Evolutionary conservation across 2,888 invertebrate species (phyloP).

Genomic region (Perizoma affinitatum): DNA sequence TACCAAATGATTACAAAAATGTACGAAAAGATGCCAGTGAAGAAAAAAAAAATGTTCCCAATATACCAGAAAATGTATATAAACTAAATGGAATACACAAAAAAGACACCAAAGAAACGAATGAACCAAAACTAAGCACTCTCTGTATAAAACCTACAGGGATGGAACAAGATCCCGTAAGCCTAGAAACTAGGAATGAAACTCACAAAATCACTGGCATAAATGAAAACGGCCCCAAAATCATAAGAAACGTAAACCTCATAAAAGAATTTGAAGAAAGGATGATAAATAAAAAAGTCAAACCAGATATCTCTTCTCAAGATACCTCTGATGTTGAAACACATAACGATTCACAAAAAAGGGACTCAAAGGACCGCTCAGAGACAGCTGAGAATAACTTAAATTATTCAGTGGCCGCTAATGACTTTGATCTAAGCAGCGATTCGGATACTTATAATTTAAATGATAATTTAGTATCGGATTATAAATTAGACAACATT

Average conservation of each 20-base stretch:
- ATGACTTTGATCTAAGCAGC: neutral
- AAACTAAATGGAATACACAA: neutral
- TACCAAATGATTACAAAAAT: constrained; percentile 11
- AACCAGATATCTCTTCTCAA: neutral
- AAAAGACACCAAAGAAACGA: neutral
- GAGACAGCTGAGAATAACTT: neutral
- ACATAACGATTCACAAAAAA: neutral
- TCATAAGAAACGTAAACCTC: constrained; percentile 37
- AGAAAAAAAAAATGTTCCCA: no score
- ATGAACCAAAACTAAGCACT: neutral
- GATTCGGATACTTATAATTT: neutral
- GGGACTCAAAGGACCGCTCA: neutral
- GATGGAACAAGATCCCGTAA: neutral
- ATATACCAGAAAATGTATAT: neutral
- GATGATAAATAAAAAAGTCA: constrained; percentile 3
- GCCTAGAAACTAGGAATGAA: neutral
- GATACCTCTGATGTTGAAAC: constrained; percentile 12
- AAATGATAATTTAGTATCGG: neutral
- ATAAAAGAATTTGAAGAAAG: constrained; percentile 44
- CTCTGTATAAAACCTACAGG: neutral
- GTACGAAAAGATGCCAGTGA: neutral
- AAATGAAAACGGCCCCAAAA: neutral
- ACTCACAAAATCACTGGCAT: neutral
- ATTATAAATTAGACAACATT: no score
- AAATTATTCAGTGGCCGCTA: neutral